A percentile compares a stretch with the other conserved stretches of the same genome.
Evolutionary conservation across 2,797 vertebrate genomes (phyloP).

Genomic region (Acipenser transmontanus): DNA sequence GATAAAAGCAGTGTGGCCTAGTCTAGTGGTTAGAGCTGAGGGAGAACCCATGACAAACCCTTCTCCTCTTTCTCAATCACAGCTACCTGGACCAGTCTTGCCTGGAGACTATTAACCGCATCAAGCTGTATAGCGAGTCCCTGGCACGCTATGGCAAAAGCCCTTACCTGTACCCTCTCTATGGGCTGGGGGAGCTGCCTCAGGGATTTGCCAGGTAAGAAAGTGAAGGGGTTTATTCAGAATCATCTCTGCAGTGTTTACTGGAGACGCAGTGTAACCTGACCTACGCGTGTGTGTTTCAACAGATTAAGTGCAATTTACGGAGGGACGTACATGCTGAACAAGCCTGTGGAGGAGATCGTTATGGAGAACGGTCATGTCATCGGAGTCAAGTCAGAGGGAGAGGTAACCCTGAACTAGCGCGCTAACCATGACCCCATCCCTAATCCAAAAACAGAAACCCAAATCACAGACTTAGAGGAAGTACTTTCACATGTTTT

Average conservation of each 20-base stretch:
- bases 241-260: background rate
- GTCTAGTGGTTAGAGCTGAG: too few relatives aligned
- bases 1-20: too few relatives aligned
- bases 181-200: constrained; percentile 83
- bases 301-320: constrained; percentile 84
- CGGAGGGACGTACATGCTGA: constrained; percentile 89
- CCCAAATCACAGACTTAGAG: too few relatives aligned
- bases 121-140: constrained; percentile 88
- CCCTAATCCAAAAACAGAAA: background rate
- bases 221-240: background rate
- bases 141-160: constrained; percentile 88
- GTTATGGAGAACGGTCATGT: constrained; percentile 81
- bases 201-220: constrained; percentile 84
- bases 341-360: constrained; percentile 86
- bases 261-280: background rate
- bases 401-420: constrained; percentile 60
- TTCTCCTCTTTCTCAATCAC: constrained; percentile 7
- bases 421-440: background rate
- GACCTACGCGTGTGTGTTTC: background rate
- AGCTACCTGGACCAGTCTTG: constrained; percentile 85
- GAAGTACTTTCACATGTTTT: too few relatives aligned
- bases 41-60: background rate
- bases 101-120: constrained; percentile 82
- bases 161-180: constrained; percentile 86
- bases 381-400: constrained; percentile 83